Evolutionary conservation across 53 echinoderm and acorn worm species (phyloP).

Genomic region (Echinarachnius parma): DNA sequence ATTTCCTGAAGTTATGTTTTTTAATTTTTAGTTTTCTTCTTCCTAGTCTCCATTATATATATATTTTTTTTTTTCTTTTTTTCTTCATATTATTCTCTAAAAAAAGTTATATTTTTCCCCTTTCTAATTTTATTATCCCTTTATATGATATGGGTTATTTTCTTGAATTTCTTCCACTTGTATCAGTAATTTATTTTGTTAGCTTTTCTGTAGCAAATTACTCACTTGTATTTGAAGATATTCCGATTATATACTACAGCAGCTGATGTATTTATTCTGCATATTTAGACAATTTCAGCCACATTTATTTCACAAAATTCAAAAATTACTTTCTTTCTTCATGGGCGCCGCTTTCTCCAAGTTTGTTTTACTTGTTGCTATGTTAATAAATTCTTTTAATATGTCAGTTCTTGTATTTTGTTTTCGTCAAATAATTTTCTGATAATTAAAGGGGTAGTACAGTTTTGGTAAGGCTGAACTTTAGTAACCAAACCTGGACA

Average conservation of each 20-base stretch:
- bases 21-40: neutral
- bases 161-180: neutral
- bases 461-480: no score
- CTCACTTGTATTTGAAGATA: neutral
- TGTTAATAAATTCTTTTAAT: neutral
- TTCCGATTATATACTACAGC: neutral
- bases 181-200: neutral
- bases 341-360: neutral
- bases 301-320: no score
- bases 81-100: neutral
- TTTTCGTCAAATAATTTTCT: neutral
- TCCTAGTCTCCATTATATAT: neutral
- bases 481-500: no score
- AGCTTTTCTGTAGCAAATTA: neutral
- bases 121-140: neutral
- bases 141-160: neutral
- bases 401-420: neutral
- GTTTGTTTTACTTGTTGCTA: neutral
- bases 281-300: no score
- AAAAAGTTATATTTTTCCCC: neutral
- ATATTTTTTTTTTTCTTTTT: neutral
- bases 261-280: no score
- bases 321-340: neutral
- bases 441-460: neutral
- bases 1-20: neutral